Evolutionary conservation across 2,797 vertebrate genomes (phyloP).

Genomic region (Naso thynnoides): DNA sequence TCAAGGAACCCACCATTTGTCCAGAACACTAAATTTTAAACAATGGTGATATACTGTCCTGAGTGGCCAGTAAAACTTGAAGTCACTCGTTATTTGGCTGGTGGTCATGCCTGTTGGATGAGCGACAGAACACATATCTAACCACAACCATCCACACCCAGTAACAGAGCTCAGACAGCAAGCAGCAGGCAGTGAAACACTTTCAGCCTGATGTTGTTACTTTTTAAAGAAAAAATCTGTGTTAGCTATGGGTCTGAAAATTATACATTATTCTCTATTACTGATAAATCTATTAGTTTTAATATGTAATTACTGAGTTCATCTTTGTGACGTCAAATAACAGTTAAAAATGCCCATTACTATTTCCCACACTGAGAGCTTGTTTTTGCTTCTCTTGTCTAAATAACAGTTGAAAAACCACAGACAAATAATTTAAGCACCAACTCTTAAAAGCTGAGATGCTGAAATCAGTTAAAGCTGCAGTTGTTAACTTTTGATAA

Average conservation of each 20-base stretch:
- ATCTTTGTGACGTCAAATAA: background rate
- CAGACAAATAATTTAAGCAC: background rate
- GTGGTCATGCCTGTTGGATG: no score
- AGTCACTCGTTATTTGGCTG: no score
- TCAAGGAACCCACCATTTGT: background rate
- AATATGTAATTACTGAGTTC: background rate
- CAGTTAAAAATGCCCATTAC: background rate
- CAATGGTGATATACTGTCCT: no score
- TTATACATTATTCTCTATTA: no score
- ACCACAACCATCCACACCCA: background rate
- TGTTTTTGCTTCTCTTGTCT: background rate
- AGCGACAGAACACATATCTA: no score
- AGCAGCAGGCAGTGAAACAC: background rate
- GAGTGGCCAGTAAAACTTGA: no score
- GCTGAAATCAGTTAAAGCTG: no score
- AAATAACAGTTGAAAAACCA: background rate
- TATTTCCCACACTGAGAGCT: background rate
- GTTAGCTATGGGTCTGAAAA: background rate
- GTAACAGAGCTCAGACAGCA: background rate
- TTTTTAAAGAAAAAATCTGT: background rate
- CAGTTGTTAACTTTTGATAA: no score
- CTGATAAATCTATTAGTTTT: background rate
- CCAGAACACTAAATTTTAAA: no score
- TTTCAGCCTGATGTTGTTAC: background rate
- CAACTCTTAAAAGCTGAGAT: background rate